These are phyloP conservation scores for Sarcophaga subvicina DNA, from an alignment of 2,888 invertebrate species.

Conservation along the genomic window DNA sequence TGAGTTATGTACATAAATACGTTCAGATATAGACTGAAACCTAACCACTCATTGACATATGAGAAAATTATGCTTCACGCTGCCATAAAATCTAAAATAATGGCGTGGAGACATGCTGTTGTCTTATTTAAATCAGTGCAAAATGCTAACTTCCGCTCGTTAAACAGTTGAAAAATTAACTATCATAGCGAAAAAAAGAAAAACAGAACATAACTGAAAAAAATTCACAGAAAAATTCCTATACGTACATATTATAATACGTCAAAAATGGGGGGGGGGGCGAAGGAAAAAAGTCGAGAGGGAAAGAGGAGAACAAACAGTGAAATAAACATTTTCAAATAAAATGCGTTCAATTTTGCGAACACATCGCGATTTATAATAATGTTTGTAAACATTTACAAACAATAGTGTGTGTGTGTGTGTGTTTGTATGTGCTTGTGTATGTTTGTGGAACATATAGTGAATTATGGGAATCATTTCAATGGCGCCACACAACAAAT, in stretches of 20 bases:
- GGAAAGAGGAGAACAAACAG: background rate
- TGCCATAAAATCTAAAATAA: constrained; percentile 50
- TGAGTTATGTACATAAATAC: background rate
- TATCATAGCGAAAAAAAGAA: constrained; percentile 57
- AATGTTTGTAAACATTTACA: constrained; percentile 25
- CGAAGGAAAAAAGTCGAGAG: background rate
- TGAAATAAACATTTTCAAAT: constrained; percentile 5
- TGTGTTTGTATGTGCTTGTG: background rate
- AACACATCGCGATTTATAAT: constrained; percentile 48
- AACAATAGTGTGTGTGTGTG: background rate
- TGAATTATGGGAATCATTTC: constrained; percentile 74
- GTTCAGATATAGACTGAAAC: background rate
- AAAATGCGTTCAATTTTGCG: constrained; percentile 46
- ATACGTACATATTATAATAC: background rate
- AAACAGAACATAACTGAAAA: background rate
- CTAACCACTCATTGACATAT: constrained; percentile 58
- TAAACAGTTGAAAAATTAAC: constrained; percentile 81
- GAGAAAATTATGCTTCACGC: constrained; percentile 57
- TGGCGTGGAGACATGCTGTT: constrained; percentile 67
- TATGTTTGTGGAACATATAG: constrained; percentile 38
- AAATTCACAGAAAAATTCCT: background rate
- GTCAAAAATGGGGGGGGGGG: background rate
- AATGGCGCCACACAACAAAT: constrained; percentile 79
- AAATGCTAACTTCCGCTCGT: constrained; percentile 80
- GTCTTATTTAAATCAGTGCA: constrained; percentile 80